Evolutionary conservation across 2,797 vertebrate genomes (phyloP), one percentile per base, ranked within the genome.

Genomic region (Sebastes hubbsi): DNA sequence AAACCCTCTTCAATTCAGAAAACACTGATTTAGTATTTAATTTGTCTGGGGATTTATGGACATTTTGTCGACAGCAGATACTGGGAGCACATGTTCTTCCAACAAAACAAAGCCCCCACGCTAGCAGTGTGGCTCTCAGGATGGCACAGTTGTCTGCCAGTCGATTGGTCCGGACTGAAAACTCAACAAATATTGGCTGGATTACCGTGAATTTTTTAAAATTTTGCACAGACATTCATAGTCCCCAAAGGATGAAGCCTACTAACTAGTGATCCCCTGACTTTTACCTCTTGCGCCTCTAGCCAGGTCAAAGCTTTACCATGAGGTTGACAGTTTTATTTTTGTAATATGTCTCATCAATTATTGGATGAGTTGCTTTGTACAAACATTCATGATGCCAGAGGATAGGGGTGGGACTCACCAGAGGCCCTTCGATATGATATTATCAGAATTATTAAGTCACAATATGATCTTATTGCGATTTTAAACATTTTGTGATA

Each of bases 1-100:
- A 91, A 80, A 72, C 55, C 16, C 36, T 75, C 18, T 59, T 77
- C 16, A 49, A 38, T 73, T 67, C 24, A 76, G 8, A 75, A 70
- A 62, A 52, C 12, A 4, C 11, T 68, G 18, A 82, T 36, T 80
- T 54, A 78, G 73, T 75, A 86, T 85, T 85, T 29, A 81, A 81
- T 42, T 65, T 65, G 64, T 75, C 14, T 73, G 20, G 27, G 38
- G 30, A 25, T 69, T 67, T 68, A 16, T 55, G 68, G 58, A 83
- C 71, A 71, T 55, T 75, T 56, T 79, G 77, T 76, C 46, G 67
- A 54, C 60, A 60, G 49, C 56, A 80, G 55, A 32, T 5, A 69
- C 24, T 29, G 24, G 14, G 10, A 59, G 61, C 54, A 80, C 25
- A 60, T 22, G 30, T 20, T 70, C 22, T 38, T 63, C 36, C 8